Evolutionary conservation across 23 tunicate genomes (phyloP), one percentile per base, ranked within the genome.

Genomic region (Styela clava): DNA sequence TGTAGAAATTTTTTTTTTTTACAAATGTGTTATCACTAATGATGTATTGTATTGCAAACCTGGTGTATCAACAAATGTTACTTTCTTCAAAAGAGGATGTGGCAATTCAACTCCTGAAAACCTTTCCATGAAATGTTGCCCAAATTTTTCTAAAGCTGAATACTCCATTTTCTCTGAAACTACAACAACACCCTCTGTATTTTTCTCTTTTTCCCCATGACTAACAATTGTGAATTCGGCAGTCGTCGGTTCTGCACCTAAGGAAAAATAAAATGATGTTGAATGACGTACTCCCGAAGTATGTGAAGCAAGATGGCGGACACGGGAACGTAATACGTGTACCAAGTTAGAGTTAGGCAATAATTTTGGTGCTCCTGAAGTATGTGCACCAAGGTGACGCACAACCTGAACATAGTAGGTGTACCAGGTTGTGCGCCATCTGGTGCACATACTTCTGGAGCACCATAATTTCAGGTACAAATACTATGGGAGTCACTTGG

Each of bases 231-330:
- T 87, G 81, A 87, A 87, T 35, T 87, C 91, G 21, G 91, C 82
- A 16, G 91, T 87, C 21, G 91, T 87, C 64, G 91, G 91, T 51
- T 87, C 91, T 26, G 91, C 91, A 74, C 91, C 84, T 82, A 69
- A 27, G 2, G 24, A 20, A 33, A 73, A 7, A 73, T 32, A 21
- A 21, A 73, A 34, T 1, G 16, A 16, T 20, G 16, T 16, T 29
- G 16, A 29, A 16, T 23, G 63, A 16, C 32, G 44, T 18, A 16
- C 21, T 25, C n/a, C 52, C 19, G 18, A 12, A 5, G n/a, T n/a
- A n/a, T n/a, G n/a, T n/a, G n/a, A n/a, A n/a, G n/a, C n/a, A n/a
- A n/a, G n/a, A n/a, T n/a, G n/a, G n/a, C n/a, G n/a, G n/a, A n/a
- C n/a, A n/a, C n/a, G n/a, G n/a, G n/a, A n/a, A n/a, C n/a, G n/a